These are phyloP conservation scores for Lobophora halterata DNA, from an alignment of 2,888 invertebrate species.

Conservation along the genomic window DNA sequence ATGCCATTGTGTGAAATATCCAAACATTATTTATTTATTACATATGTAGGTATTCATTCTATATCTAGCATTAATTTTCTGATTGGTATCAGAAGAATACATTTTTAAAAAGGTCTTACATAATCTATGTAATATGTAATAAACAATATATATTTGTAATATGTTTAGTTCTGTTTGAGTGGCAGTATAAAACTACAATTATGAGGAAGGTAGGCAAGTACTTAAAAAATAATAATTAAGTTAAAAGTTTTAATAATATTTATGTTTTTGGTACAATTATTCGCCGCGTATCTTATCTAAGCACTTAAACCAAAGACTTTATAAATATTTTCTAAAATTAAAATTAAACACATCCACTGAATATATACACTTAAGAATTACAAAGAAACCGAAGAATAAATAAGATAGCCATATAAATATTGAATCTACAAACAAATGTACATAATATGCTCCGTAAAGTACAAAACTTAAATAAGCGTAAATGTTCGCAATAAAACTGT, in stretches of 20 bases:
- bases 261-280: conserved; percentile 7
- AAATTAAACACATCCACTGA: conserved; percentile 1
- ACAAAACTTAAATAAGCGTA: conserved; percentile 3
- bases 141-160: too few species aligned
- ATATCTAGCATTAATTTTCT: too few species aligned
- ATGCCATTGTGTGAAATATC: too few species aligned
- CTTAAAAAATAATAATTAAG: too few species aligned
- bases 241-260: conserved; percentile 9
- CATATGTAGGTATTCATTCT: too few species aligned
- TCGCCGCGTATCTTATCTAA: conserved; percentile 2
- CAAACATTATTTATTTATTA: too few species aligned
- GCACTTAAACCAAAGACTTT: background rate
- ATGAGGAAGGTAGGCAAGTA: too few species aligned
- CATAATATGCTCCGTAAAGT: conserved; percentile 10
- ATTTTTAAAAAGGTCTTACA: too few species aligned
- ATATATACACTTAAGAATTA: conserved; percentile 7
- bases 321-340: background rate
- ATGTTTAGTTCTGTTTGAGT: too few species aligned
- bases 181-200: too few species aligned
- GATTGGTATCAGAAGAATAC: too few species aligned
- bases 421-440: conserved; percentile 7
- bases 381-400: conserved; percentile 7
- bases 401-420: conserved; percentile 8
- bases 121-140: too few species aligned
- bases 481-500: conserved; percentile 9